Evolutionary conservation across 2,113 vertebrate species (phyloP).

Genomic region (Triplophysa dalaica): DNA sequence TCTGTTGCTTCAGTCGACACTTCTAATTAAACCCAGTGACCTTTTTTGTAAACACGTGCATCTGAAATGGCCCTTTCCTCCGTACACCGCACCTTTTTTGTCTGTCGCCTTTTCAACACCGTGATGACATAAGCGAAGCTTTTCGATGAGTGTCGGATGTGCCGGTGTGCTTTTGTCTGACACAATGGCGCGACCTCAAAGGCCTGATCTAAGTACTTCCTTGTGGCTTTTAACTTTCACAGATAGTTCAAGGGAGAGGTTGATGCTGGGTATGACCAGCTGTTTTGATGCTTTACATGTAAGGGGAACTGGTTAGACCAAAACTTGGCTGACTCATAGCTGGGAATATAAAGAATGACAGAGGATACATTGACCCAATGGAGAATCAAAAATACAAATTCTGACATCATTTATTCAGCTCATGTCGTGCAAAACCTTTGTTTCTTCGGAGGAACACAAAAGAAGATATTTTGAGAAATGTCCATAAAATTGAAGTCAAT

Average conservation of each 20-base stretch:
- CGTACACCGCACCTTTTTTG: constrained; percentile 3
- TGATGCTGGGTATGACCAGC: background rate
- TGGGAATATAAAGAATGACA: constrained; percentile 1
- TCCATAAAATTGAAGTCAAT: too few species aligned
- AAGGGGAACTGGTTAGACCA: constrained; percentile 3
- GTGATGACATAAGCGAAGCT: background rate
- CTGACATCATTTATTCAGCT: too few species aligned
- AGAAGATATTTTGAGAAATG: too few species aligned
- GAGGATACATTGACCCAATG: background rate
- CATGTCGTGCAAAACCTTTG: too few species aligned
- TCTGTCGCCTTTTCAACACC: background rate
- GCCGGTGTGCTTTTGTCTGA: constrained; percentile 7
- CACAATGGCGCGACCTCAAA: constrained; percentile 20
- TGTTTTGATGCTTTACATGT: constrained; percentile 10
- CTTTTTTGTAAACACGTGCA: constrained; percentile 38
- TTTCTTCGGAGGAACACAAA: too few species aligned
- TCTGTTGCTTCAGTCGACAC: constrained; percentile 37
- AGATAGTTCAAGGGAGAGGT: background rate
- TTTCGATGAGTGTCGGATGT: constrained; percentile 25
- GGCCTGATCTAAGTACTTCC: constrained; percentile 13
- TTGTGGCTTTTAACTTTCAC: constrained; percentile 10
- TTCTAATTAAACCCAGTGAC: constrained; percentile 51
- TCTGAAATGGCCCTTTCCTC: constrained; percentile 35
- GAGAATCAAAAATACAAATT: background rate
- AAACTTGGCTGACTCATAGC: background rate